Evolutionary conservation across 1,140 invertebrate genomes (phyloP).

Genomic region (Dufourea novaeangliae): DNA sequence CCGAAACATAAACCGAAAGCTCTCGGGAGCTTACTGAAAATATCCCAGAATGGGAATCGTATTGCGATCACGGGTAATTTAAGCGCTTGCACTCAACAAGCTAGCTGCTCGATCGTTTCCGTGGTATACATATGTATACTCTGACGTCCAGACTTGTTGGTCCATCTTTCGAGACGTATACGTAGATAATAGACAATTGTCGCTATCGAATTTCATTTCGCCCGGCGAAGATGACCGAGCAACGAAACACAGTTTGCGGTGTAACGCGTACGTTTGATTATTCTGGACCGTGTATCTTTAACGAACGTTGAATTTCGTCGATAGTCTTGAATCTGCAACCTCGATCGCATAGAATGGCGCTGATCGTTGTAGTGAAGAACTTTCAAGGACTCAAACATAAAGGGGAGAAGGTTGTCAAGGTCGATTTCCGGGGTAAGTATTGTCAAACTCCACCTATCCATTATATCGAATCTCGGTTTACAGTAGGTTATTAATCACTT

Average conservation of each 20-base stretch:
- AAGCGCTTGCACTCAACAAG: not conserved
- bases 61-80: not conserved
- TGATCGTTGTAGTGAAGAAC: conserved; percentile 84
- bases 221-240: not conserved
- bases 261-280: not conserved
- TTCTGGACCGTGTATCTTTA: not conserved
- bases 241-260: not conserved
- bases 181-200: not conserved
- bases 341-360: conserved; percentile 80
- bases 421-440: conserved; percentile 86
- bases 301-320: not conserved
- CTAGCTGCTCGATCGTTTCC: too few species aligned
- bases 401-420: conserved; percentile 84
- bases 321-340: not conserved
- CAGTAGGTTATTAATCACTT: not conserved
- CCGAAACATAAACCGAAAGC: too few species aligned
- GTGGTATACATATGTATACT: too few species aligned
- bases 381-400: conserved; percentile 85
- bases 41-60: not conserved
- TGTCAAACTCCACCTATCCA: too few species aligned
- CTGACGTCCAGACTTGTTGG: not conserved
- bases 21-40: not conserved
- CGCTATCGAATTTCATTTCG: not conserved
- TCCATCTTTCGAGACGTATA: not conserved
- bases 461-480: not conserved